Evolutionary conservation across 1,140 invertebrate genomes (phyloP), one percentile per base, ranked within the genome.

Genomic region (Nephotettix cincticeps): DNA sequence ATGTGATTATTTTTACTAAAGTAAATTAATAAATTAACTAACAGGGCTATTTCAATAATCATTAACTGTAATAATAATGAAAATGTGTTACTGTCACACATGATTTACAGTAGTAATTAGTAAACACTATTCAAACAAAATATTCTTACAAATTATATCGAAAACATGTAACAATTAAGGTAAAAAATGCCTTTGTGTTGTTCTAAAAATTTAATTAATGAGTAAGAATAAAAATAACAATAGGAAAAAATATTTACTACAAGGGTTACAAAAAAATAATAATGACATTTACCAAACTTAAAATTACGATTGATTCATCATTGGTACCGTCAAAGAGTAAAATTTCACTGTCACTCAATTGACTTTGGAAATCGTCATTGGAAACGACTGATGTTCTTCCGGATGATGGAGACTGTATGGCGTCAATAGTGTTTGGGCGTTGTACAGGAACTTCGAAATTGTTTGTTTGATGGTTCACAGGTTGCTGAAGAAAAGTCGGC

Each of bases 371-470:
- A 65, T 65, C 21, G 28, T 65, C 63, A 65, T 21, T 65, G 63
- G 63, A 65, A 32, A 36, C 13, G 28, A 65, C 63, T 32, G 63
- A 65, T 65, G 63, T 65, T 65, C 63, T 65, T 65, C 63, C 63
- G 63, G 63, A 65, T 65, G 63, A 65, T 65, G 63, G 17, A 65
- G 63, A 65, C 36, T 65, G 63, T 36, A 65, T 65, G 63, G 23
- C 36, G 63, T 65, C 63, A 65, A 1, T 65, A 65, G 63, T 65
- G 63, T 65, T 65, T 30, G 2, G 63, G 63, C 63, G 28, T 65
- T 61, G 13, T 61, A 61, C 13, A 61, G 4, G 56, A 27, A 3
- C 56, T 61, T 61, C 25, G 56, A 61, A 9, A 61, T 61, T 61
- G 56, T 61, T 61, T 6, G 27, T 61, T 23, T 61, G 56, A 3